Evolutionary conservation across 2,888 invertebrate genomes (phyloP), one percentile per base, ranked within the genome.

Genomic region (Cremastinae sp.): DNA sequence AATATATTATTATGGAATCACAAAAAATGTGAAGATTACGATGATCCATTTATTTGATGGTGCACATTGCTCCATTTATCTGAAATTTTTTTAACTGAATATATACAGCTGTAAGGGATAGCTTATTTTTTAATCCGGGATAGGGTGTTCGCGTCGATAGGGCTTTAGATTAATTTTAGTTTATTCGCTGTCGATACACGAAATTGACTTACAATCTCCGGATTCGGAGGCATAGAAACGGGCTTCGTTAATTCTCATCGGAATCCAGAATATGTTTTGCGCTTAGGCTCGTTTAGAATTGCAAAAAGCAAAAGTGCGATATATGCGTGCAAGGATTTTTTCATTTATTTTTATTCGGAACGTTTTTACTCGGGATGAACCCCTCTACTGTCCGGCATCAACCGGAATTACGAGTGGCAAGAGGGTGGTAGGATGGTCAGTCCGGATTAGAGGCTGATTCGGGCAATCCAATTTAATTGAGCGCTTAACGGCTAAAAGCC

Each of bases 401-500:
- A 20, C 47, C 41, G 72, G 75, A 79, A 78, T 75, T 76, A 80
- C 79, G 75, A 75, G 72, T 71, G 59, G 61, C 18, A 34, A 12
- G 36, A 18, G 73, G 22, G 16, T 41, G 59, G 71, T 65, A 34
- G 65, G 78, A 79, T 56, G 78, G 79, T 74, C 79, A 81, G 77
- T 68, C 79, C 77, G 87, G 84, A 87, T 87, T 88, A 88, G 85
- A 86, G 84, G 86, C 84, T 86, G 88, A 88, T 88, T 85, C 87
- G 82, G 82, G 81, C 84, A 83, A 86, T 89, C 87, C 88, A 85
- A 88, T 89, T 89, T 89, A 89, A 89, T 89, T 88, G 89, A 86
- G 86, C 89, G 89, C 89, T 89, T 89, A 89, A 89, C 88, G 86
- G 87, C 86, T 87, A 88, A 89, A 89, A 86, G 86, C 83, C 18